Percentiles rank a stretch among this genome's conserved stretches.
Evolutionary conservation across 1,140 invertebrate species (phyloP).

Genomic region (Anastrepha ludens): DNA sequence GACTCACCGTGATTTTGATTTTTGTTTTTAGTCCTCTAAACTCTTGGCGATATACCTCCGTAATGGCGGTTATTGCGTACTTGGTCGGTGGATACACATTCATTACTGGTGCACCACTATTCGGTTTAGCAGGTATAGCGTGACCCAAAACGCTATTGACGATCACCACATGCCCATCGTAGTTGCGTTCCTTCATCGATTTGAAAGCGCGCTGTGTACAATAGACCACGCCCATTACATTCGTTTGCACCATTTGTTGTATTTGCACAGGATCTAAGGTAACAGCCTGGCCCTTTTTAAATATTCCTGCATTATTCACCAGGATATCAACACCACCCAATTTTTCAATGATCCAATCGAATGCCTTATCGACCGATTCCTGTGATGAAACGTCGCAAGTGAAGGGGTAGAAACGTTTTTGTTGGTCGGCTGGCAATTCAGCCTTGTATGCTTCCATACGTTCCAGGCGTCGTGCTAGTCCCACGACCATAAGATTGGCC

Average conservation of each 20-base stretch:
- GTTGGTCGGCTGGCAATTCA: conserved; percentile 64
- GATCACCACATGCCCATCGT: conserved; percentile 83
- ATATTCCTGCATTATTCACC: conserved; percentile 84
- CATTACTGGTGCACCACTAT: conserved; percentile 67
- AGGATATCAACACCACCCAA: conserved; percentile 82
- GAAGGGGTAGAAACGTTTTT: conserved; percentile 74
- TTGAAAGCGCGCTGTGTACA: conserved; percentile 81
- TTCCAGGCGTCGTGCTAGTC: conserved; percentile 68
- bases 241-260: conserved; percentile 79
- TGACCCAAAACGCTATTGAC: conserved; percentile 80
- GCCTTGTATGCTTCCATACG: conserved; percentile 64
- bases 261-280: conserved; percentile 72
- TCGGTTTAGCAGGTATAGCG: conserved; percentile 68
- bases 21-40: conserved; percentile 76
- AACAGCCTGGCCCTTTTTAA: conserved; percentile 71
- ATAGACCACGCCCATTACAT: conserved; percentile 80
- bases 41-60: conserved; percentile 80
- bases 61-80: conserved; percentile 81
- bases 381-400: conserved; percentile 81
- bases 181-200: conserved; percentile 80
- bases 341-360: conserved; percentile 79
- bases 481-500: conserved; percentile 77
- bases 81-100: conserved; percentile 82
- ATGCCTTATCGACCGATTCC: conserved; percentile 80
- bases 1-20: conserved; percentile 82